Evolutionary conservation across 2,888 invertebrate species (phyloP), one percentile per base, ranked within the genome.

Genomic region (Sinodicranocentrus sp.): DNA sequence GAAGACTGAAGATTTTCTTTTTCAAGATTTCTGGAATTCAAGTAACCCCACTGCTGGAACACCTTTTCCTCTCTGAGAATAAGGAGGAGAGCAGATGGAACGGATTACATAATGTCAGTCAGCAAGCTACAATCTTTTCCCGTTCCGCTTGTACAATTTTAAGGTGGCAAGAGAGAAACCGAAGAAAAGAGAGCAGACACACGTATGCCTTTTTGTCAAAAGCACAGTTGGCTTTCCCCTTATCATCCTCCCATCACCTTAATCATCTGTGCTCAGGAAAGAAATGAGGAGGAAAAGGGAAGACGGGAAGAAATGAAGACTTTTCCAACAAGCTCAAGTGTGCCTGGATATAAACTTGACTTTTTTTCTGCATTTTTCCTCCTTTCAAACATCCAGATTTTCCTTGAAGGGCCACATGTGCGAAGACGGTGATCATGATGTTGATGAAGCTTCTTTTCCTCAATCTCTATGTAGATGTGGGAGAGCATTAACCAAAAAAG

Each of bases 201-300:
- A 72, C 26, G 26, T 19, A 39, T 59, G 33, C 33, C 10, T 33
- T 33, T 6, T 6, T 33, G 5, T 33, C 10, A 33, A 33, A 33
- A 10, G 33, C 33, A 10, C 48, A 17, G 48, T 15, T 48, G 8
- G 33, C 25, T 57, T 48, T 70, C 23, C 25, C 52, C 65, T 59
- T 61, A 28, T 70, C 59, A 79, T 71, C 79, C 61, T 71, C 61
- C 59, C 79, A 71, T 79, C 79, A 79, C 72, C 79, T 72, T 71
- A 72, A 79, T 79, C 72, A 72, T 72, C 43, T 61, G 10, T 43
- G 21, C 68, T 48, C 25, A 48, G 26, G 6, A 61, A 17, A 28
- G 33, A 25, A 6, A 59, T 10, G 25, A 59, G 59, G 3, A 57
- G 21, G 33, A 26, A 28, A 63, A 65, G 63, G 21, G 63, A 48